Conservation (phyloP, 1,140 invertebrate species). For the Bombus consobrinus region DNA sequence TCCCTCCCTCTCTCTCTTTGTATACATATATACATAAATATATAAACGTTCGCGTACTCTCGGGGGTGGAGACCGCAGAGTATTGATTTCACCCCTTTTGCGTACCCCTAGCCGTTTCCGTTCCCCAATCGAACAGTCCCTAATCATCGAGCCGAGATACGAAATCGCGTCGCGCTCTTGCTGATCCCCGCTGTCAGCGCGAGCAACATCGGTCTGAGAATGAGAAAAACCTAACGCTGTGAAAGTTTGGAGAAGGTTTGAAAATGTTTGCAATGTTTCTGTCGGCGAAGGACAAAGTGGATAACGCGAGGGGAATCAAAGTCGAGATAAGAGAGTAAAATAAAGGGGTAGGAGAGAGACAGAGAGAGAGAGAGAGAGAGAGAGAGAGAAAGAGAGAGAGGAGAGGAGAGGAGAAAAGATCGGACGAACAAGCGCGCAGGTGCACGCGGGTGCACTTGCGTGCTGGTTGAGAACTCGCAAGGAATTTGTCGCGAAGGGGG, state of each 20-base stretch:
- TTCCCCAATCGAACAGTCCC: conserved; percentile 52
- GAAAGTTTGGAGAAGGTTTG: not conserved
- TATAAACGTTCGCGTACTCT: conserved; percentile 76
- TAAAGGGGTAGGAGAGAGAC: not conserved
- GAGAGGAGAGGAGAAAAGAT: not conserved
- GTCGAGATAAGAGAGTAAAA: conserved; percentile 4
- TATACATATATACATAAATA: conserved; percentile 6
- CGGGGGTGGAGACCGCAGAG: conserved; percentile 81
- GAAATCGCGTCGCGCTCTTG: not conserved
- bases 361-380: not conserved
- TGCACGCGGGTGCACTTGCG: not conserved
- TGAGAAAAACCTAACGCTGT: too few relatives aligned
- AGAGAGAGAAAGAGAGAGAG: not conserved
- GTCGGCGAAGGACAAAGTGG: not conserved
- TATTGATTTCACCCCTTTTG: conserved; percentile 79
- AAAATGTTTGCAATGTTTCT: not conserved
- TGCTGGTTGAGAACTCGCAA: not conserved
- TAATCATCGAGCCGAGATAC: conserved; percentile 10
- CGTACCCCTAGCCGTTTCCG: conserved; percentile 55
- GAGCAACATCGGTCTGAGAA: not conserved
- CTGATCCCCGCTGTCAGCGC: not conserved
- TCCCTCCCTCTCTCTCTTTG: conserved; percentile 61
- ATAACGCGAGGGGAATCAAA: not conserved
- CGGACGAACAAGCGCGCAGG: not conserved
- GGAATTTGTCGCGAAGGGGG: conserved; percentile 17